Percentiles rank a stretch among this genome's conserved stretches.
These are phyloP conservation scores for Aviceda cuculoides DNA, from an alignment of 2,797 vertebrate genomes.

Conservation along the genomic window DNA sequence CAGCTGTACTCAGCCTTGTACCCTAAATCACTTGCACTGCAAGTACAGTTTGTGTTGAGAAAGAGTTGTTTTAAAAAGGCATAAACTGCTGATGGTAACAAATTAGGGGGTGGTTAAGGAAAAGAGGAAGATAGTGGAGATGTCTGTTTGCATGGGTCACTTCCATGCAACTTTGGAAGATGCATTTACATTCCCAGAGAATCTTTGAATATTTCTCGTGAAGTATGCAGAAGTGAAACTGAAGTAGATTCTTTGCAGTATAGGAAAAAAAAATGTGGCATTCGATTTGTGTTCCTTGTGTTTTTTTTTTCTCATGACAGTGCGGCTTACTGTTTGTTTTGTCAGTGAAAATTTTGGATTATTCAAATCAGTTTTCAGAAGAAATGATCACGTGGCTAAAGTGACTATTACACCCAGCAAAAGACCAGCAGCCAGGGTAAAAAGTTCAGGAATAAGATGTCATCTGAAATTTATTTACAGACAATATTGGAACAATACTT, in stretches of 20 bases:
- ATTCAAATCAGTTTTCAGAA: not conserved
- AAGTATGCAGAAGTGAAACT: not conserved
- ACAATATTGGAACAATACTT: not conserved
- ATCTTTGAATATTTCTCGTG: accelerated
- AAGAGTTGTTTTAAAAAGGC: accelerated
- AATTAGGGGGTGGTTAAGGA: accelerated
- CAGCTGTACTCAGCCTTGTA: not conserved
- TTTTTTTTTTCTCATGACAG: accelerated
- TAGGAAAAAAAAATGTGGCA: accelerated
- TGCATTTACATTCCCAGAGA: accelerated
- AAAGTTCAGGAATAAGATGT: not conserved
- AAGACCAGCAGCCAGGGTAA: not conserved
- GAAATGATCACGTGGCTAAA: accelerated
- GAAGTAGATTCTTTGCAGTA: not conserved
- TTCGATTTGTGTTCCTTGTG: accelerated
- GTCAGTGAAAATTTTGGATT: not conserved
- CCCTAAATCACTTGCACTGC: accelerated
- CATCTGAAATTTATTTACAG: not conserved
- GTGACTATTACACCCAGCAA: not conserved
- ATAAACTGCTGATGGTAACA: not conserved
- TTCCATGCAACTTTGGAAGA: not conserved
- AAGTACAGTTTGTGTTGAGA: not conserved
- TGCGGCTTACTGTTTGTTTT: not conserved
- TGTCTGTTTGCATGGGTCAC: accelerated
- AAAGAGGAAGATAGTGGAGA: accelerated